These are phyloP conservation scores for Drosophila nigricruria DNA, from an alignment of 2,888 invertebrate genomes.

Conservation along the genomic window DNA sequence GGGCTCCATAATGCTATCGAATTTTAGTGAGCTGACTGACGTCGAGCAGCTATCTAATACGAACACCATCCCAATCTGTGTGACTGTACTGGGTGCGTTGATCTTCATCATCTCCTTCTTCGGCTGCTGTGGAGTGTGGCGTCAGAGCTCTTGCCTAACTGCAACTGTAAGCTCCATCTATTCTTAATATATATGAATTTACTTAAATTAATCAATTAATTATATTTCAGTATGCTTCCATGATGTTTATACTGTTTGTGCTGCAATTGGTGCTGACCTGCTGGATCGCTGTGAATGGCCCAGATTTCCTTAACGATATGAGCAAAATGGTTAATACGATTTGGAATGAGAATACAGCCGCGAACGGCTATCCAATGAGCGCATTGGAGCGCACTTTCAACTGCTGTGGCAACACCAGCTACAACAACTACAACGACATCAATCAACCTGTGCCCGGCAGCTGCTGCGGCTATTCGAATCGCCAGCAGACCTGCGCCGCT, in stretches of 20 bases:
- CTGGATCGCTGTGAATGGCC: slow-evolving; percentile 89
- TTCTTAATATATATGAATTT: background rate
- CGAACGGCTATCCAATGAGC: slow-evolving; percentile 74
- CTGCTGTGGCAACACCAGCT: slow-evolving; percentile 73
- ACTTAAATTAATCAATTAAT: background rate
- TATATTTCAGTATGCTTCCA: slow-evolving; percentile 88
- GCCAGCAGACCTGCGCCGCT: slow-evolving; percentile 30
- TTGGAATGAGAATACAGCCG: slow-evolving; percentile 61
- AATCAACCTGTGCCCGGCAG: slow-evolving; percentile 61
- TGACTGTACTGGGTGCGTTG: slow-evolving; percentile 89
- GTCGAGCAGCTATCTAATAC: slow-evolving; percentile 85
- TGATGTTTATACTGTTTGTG: slow-evolving; percentile 89
- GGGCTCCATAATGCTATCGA: slow-evolving; percentile 88
- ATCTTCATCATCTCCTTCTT: slow-evolving; percentile 94
- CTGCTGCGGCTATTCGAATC: slow-evolving; percentile 68
- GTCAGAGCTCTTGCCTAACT: slow-evolving; percentile 94
- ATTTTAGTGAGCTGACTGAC: slow-evolving; percentile 86
- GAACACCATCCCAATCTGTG: slow-evolving; percentile 88
- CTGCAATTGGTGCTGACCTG: slow-evolving; percentile 90
- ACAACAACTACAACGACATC: slow-evolving; percentile 35
- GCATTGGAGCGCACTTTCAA: slow-evolving; percentile 73
- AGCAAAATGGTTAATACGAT: slow-evolving; percentile 86
- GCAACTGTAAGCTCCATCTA: slow-evolving; percentile 88
- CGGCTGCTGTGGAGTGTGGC: slow-evolving; percentile 95
- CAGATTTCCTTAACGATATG: slow-evolving; percentile 86